Conservation (phyloP, 2,113 vertebrate genomes). For the Corythornis vintsioides region DNA sequence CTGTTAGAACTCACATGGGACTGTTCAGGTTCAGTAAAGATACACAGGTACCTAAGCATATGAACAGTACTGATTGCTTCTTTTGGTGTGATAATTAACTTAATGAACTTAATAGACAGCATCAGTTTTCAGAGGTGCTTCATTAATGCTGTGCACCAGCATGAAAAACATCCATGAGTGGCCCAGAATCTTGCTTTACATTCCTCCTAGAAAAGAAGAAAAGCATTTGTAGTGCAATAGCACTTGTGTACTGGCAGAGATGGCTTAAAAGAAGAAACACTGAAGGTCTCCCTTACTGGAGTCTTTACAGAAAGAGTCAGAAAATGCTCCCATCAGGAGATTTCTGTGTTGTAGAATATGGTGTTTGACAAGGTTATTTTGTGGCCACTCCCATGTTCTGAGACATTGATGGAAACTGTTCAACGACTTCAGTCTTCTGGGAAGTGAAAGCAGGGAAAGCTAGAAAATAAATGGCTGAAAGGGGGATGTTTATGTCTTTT, state of each 20-base stretch:
- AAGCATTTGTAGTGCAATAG: neutral
- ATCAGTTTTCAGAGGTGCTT: neutral
- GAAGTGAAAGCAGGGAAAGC: neutral
- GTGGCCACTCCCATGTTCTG: rapidly evolving
- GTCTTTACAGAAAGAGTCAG: neutral
- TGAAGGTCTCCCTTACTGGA: neutral
- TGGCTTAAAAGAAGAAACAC: neutral
- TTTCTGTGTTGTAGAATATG: neutral
- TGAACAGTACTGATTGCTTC: neutral
- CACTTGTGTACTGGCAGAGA: neutral
- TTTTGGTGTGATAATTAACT: neutral
- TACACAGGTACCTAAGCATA: neutral
- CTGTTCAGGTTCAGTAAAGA: neutral
- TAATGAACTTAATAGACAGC: neutral
- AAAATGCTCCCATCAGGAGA: neutral
- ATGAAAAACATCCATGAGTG: neutral
- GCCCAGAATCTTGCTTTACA: neutral
- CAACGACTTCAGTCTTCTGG: neutral
- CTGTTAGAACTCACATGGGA: neutral
- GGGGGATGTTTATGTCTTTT: neutral
- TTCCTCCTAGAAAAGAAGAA: neutral
- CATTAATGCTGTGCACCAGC: neutral
- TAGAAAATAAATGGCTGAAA: neutral
- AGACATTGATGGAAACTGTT: neutral
- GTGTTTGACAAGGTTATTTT: neutral